Conservation (phyloP, 2,113 vertebrate species). For the Muscicapa adusta region DNA sequence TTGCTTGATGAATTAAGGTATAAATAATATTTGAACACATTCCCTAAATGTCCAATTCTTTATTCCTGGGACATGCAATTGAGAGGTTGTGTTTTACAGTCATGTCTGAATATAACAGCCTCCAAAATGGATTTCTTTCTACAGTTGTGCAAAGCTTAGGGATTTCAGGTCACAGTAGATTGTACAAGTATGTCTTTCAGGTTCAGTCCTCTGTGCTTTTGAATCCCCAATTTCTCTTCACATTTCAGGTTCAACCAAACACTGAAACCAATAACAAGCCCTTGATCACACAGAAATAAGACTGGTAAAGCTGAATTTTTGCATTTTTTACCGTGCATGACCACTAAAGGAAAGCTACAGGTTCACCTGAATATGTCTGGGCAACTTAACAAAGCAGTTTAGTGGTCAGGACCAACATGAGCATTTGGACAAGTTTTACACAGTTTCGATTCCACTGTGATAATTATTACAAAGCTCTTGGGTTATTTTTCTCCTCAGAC, state of each 20-base stretch:
- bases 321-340: not conserved
- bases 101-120: not conserved
- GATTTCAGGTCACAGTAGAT: not conserved
- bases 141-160: conserved; percentile 7
- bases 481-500: not conserved
- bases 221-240: not conserved
- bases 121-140: not conserved
- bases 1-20: not conserved
- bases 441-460: not conserved
- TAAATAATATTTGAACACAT: not conserved
- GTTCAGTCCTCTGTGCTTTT: not conserved
- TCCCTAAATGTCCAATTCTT: not conserved
- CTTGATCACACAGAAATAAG: not conserved
- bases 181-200: not conserved
- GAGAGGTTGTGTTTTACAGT: not conserved
- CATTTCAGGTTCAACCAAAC: not conserved
- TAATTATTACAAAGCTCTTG: not conserved
- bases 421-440: not conserved
- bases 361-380: not conserved
- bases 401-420: not conserved
- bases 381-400: not conserved
- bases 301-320: not conserved
- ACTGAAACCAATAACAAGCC: not conserved
- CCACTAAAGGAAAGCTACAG: not conserved
- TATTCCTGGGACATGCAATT: not conserved